phyloP scores from a whole-genome alignment of 30 jellyfish, hydroid and myxozoan species.

The Phacellophora camtschatica region DNA sequence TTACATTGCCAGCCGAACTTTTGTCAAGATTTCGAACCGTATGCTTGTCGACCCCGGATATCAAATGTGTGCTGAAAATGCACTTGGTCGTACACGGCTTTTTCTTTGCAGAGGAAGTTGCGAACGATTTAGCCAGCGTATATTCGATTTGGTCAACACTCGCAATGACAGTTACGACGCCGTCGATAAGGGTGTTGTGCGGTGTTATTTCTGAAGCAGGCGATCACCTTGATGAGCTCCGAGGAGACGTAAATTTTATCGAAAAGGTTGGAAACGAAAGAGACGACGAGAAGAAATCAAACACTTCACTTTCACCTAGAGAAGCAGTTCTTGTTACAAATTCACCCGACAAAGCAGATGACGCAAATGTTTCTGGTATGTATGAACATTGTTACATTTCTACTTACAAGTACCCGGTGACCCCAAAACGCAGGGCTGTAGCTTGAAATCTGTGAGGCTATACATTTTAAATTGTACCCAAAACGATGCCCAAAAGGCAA shows the following conservation, averaged over 20 bases:
- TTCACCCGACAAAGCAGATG: not conserved
- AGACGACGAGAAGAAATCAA: not conserved
- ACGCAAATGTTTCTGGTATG: not conserved
- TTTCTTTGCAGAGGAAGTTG: slow-evolving; percentile 25
- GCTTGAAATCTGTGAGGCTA: too few species aligned
- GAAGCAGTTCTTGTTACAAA: slow-evolving; percentile 6
- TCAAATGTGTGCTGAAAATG: slow-evolving; percentile 6
- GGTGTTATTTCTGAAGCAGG: slow-evolving; percentile 52
- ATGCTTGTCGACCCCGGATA: slow-evolving; percentile 43
- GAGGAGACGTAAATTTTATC: not conserved
- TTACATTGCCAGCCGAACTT: slow-evolving; percentile 17
- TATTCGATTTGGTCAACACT: slow-evolving; percentile 27
- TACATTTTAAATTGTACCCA: too few species aligned
- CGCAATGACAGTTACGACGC: not conserved
- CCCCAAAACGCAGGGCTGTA: too few species aligned
- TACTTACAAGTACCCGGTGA: too few species aligned
- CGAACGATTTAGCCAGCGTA: not conserved
- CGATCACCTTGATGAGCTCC: slow-evolving; percentile 22
- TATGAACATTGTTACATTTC: not conserved
- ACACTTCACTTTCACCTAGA: not conserved
- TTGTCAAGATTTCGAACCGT: slow-evolving; percentile 45
- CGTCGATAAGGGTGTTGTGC: slow-evolving; percentile 22
- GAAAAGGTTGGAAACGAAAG: not conserved
- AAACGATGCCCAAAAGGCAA: too few species aligned
- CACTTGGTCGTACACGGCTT: slow-evolving; percentile 45